Percentiles rank a stretch among this genome's conserved stretches.
Evolutionary conservation across 2,113 vertebrate species (phyloP).

Genomic region (Cathartes aura): DNA sequence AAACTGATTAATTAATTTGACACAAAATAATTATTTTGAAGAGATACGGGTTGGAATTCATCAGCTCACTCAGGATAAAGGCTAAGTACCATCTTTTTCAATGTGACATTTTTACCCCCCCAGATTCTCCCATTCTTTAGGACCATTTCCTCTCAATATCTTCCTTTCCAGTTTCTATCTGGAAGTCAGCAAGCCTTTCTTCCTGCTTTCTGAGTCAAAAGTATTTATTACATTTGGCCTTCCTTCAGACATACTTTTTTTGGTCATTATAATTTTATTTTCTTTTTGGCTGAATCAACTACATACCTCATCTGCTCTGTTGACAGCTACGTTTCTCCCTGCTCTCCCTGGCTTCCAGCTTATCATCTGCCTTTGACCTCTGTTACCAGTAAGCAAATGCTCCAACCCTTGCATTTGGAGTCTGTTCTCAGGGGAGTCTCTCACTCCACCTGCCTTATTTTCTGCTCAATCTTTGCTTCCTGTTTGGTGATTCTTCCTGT

Average conservation of each 20-base stretch:
- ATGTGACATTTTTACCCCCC: accelerated
- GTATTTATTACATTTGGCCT: neutral
- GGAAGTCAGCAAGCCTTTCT: neutral
- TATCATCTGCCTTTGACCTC: neutral
- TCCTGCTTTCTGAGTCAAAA: neutral
- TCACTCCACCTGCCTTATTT: neutral
- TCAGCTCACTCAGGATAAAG: neutral
- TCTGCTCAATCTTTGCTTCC: neutral
- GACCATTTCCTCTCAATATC: neutral
- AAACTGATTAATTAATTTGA: neutral
- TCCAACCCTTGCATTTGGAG: neutral
- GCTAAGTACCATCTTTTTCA: neutral
- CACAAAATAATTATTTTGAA: neutral
- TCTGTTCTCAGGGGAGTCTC: neutral
- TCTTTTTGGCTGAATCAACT: neutral
- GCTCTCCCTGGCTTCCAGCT: neutral
- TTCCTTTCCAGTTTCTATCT: neutral
- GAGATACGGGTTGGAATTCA: neutral
- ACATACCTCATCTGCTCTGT: neutral
- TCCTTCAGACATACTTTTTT: neutral
- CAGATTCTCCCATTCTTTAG: neutral
- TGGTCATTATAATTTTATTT: neutral
- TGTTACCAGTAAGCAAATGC: neutral
- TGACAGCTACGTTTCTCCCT: neutral
- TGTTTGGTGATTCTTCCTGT: neutral